Evolutionary conservation across 1,140 invertebrate genomes (phyloP).

Genomic region (Zaprionus camerounensis): DNA sequence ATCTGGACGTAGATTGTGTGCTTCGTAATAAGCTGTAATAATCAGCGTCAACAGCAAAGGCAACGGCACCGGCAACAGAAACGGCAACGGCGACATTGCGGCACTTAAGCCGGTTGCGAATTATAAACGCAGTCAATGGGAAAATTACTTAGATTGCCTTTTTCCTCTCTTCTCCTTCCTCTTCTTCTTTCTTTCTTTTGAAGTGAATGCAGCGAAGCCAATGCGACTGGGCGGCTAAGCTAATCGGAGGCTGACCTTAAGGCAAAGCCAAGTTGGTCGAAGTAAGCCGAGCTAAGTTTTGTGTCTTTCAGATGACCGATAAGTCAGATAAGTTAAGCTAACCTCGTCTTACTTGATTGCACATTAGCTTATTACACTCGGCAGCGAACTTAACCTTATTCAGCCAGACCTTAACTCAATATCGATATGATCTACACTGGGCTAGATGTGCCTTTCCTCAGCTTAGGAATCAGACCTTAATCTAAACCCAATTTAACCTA

Average conservation of each 20-base stretch:
- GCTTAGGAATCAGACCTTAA: no score
- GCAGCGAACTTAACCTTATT: background rate
- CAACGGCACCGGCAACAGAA: background rate
- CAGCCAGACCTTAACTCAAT: background rate
- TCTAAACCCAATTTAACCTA: no score
- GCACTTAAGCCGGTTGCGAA: constrained; percentile 7
- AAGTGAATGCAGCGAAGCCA: background rate
- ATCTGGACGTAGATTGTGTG: background rate
- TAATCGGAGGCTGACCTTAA: background rate
- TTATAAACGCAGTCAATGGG: constrained; percentile 10
- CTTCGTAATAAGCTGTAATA: constrained; percentile 4
- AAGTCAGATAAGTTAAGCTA: no score
- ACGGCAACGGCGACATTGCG: background rate
- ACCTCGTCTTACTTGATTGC: background rate
- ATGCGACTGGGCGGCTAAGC: background rate
- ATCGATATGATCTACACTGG: background rate
- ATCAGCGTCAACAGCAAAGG: background rate
- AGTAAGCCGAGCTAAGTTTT: background rate
- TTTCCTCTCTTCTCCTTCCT: background rate
- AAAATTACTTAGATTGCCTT: constrained; percentile 7
- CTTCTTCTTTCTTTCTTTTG: background rate
- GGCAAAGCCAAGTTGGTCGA: background rate
- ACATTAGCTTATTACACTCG: background rate
- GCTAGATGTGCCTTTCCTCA: no score
- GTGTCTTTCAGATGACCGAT: no score